Base-by-base conservation (phyloP, 2,888 invertebrate genomes). In the Pollenia angustigena region DNA sequence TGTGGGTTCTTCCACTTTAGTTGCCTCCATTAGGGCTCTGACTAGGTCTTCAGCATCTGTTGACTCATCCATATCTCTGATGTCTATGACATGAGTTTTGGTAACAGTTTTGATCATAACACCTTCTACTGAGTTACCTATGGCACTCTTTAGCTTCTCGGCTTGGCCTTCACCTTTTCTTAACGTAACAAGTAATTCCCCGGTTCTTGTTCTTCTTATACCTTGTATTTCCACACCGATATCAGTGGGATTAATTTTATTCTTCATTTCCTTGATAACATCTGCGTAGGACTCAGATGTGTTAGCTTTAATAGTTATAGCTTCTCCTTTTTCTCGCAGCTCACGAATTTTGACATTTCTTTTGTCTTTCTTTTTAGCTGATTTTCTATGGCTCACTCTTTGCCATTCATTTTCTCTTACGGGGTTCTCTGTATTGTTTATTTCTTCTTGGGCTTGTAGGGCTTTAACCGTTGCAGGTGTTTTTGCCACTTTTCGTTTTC, bases 61-160 rank as follows among this genome's bases (percentile, higher is more conserved):
- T 23, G 56, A 56, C 23, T 56, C 56, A 56, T 56, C 56, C 56
- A 56, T 16, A 23, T 56, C 56, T 56, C 56, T 56, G 18, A 56
- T 56, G 56, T 56, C 56, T 9, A 56, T 8, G 9, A 18, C 12
- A 23, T 18, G 16, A 9, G 8, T 56, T 18, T 18, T 56, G 3
- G 23, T 56, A 18, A 56, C 56, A 7, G 56, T 7, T 16, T 11
- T 16, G 3, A 56, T 18, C 8, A 10, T 56, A 10, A 56, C 18
- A 56, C 11, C 56, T 18, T 56, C 56, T 23, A 6, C 56, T 23
- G 14, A 52, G 52, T 52, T 52, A 16, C 52, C 52, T 52, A 52
- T 52, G 7, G 52, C 52, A 52, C 16, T 52, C 23, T 23, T 23
- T 23, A 23, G 23, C 23, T 23, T 23, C 23, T 23, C 23, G 23